Evolutionary conservation across 2,113 vertebrate species (phyloP).

Genomic region (Peucedramus taeniatus): DNA sequence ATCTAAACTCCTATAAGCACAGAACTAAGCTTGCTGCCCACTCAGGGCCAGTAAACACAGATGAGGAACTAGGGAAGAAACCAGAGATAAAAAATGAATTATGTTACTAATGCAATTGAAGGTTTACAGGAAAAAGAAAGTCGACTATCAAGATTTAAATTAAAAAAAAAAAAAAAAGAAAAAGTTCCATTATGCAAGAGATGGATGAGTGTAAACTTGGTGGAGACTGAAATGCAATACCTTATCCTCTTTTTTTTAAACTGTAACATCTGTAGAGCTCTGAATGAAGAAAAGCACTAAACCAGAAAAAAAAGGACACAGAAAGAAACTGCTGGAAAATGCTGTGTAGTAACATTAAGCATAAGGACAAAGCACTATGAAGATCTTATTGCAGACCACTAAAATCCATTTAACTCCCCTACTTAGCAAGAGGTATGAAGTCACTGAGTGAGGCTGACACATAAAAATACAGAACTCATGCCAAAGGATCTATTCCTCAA

Average conservation of each 20-base stretch:
- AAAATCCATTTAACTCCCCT: conserved; percentile 9
- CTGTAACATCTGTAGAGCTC: neutral
- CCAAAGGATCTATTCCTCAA: conserved; percentile 12
- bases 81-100: neutral
- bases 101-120: neutral
- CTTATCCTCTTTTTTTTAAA: neutral
- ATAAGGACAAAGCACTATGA: neutral
- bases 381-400: neutral
- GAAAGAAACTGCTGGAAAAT: neutral
- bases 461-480: conserved; percentile 13
- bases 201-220: neutral
- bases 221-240: conserved; percentile 1
- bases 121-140: neutral
- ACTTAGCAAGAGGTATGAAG: neutral
- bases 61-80: neutral
- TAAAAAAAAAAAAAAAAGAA: neutral
- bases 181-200: neutral
- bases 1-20: neutral
- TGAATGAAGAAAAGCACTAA: neutral
- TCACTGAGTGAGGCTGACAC: neutral
- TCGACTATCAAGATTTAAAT: neutral
- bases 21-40: neutral
- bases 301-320: neutral
- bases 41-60: neutral
- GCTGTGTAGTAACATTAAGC: neutral